Base-by-base conservation (phyloP, 1,140 invertebrate genomes). In the Drosophila varians region DNA sequence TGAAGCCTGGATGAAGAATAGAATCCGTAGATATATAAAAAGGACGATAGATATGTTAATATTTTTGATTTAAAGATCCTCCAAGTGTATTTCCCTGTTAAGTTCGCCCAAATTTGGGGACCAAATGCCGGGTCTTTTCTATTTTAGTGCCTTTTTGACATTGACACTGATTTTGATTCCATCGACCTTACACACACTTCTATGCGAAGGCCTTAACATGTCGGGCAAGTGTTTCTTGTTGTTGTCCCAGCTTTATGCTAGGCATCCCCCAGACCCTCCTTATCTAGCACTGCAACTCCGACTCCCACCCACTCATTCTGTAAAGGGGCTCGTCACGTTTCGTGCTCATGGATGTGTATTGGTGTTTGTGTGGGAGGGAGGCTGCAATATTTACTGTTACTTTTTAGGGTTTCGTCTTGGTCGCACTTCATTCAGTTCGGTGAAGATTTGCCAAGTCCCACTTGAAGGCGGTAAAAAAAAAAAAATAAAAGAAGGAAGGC, bases 111-210 rank as follows among this genome's bases (percentile, higher is more conserved):
- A 31, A 26, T 6, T 26, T 26, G 7, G 25, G 28, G n/a, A 60
- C 28, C 14, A 16, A 46, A 36, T 21, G 11, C 55, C 28, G 28
- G 9, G 28, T 12, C 14, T 43, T 34, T 19, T 18, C 53, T 40
- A 47, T 62, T 60, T 60, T 52, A 71, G 53, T 43, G 57, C 60
- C 48, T 40, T 60, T 53, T 74, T 75, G 72, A 75, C 72, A 75
- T 75, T 75, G 72, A 75, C 72, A 75, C 72, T 75, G 72, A 75
- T 75, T 74, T 74, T 65, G 51, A 74, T 75, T 60, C 16, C 72
- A 75, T 74, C 72, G 72, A 75, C 72, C 72, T 48, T 54, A 21
- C 36, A 55, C 21, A 47, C 52, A 61, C 14, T 46, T 53, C 16
- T 46, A 66, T 49, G 49, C 56, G 38, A 36, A 57, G 47, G 61